Percentiles rank a stretch among this genome's conserved stretches.
phyloP scores from a whole-genome alignment of 2,797 vertebrate genomes.

The Lophotriccus pileatus region DNA sequence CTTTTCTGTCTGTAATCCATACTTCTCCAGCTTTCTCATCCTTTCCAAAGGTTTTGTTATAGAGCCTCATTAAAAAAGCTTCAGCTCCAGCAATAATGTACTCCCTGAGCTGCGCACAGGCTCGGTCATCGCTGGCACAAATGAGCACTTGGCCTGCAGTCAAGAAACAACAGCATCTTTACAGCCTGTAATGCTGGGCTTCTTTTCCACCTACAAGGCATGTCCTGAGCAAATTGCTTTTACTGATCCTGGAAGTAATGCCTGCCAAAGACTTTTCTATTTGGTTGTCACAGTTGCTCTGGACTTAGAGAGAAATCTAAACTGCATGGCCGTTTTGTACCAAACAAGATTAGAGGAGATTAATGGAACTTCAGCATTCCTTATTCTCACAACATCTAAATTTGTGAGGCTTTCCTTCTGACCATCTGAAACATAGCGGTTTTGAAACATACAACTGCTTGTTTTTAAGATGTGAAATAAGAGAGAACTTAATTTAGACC shows the following conservation, averaged over 20 bases:
- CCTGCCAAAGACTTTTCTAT: neutral
- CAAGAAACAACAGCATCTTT: neutral
- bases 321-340: neutral
- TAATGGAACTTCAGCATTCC: neutral
- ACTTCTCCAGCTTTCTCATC: constrained; percentile 72
- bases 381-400: neutral
- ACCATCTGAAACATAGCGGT: neutral
- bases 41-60: constrained; percentile 85
- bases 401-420: neutral
- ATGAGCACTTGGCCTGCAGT: constrained; percentile 88
- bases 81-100: constrained; percentile 82
- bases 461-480: neutral
- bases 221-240: neutral
- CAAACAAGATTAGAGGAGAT: neutral
- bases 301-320: neutral
- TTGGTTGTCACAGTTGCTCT: neutral
- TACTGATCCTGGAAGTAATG: neutral
- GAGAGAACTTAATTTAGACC: neutral
- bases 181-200: neutral
- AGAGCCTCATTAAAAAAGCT: constrained; percentile 83
- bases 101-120: constrained; percentile 92
- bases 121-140: constrained; percentile 93
- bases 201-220: neutral
- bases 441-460: neutral
- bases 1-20: constrained; percentile 68